Evolutionary conservation across 2,888 invertebrate genomes (phyloP), one percentile per base, ranked within the genome.

Genomic region (Cyaniris semiargus): DNA sequence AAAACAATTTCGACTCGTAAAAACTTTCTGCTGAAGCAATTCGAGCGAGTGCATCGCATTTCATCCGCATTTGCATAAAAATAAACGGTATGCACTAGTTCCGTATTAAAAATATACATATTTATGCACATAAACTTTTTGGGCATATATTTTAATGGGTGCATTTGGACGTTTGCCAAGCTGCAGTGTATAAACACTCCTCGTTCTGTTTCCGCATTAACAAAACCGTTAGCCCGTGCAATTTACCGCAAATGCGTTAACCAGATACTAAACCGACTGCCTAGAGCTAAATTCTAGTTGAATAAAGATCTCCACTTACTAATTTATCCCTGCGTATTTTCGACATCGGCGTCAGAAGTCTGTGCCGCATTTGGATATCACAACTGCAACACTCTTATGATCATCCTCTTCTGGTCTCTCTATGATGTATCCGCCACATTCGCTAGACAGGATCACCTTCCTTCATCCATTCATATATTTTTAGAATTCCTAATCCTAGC

Each of bases 241-340:
- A 38, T 38, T 34, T 71, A 71, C 71, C 71, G 38, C 71, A 71
- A 71, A 71, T 23, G 34, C 38, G 21, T 71, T 70, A 71, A 71
- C 34, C 34, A 21, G 23, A 71, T n/a, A 66, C 66, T 66, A 71
- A 38, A 71, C 34, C 31, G 8, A 34, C 34, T 70, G 21, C 27
- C 75, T 53, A 75, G 34, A 21, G 31, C 76, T 31, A 60, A 38
- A 76, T 38, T 71, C 71, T 38, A 34, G 60, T 56, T 13, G 27
- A 60, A 48, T 7, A 77, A 48, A 74, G 31, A 31, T 66, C 56
- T 8, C 21, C 38, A 83, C 85, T 87, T 82, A 90, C 90, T 79
- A 88, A 83, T 84, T 87, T 89, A 44, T 90, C 89, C 79, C 88
- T 85, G 75, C 89, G 84, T 75, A 84, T 78, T 79, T 86, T 89